Evolutionary conservation across 2,113 vertebrate genomes (phyloP), one percentile per base, ranked within the genome.

Genomic region (Engystomops pustulosus): DNA sequence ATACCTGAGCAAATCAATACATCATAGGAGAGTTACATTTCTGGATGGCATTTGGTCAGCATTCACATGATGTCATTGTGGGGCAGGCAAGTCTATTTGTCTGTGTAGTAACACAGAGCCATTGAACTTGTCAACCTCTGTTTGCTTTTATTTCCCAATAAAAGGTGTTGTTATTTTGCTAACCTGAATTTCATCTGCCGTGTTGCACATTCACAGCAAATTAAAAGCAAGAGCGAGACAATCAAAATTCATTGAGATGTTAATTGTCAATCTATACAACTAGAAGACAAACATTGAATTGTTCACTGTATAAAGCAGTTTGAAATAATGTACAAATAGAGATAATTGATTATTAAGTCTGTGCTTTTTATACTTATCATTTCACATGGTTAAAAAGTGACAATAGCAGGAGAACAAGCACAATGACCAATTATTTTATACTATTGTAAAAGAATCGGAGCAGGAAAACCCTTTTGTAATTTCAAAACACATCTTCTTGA

Each of bases 131-230:
- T 77, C 51, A 32, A 20, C 12, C 17, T 23, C 55, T n/a, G 2
- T 58, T 38, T 77, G 4, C 72, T 36, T 27, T 77, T 36, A 36
- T 55, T 76, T 77, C 32, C 20, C 32, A 55, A 77, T 55, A 20
- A 17, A 25, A 38, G 32, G 10, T 55, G 27, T 36, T 55, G 51
- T 36, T 34, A 60, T 38, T 58, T 58, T 53, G 47, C 12, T 53
- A n/a, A 0, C 27, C 11, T 6, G 38, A 25, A 71, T 71, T n/a
- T 30, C 11, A 74, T 44, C 51, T 15, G 5, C 12, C 41, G 34
- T 36, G 36, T 36, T 77, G 7, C 30, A 34, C 9, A 76, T 34
- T 76, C 49, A n/a, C 45, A 36, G 30, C 27, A 34, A 6, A 76
- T 12, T 47, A 36, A 53, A 53, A 36, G 14, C 72, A 9, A 34